These are phyloP conservation scores for Andrena trimmerana DNA, from an alignment of 2,888 invertebrate species.

Conservation along the genomic window DNA sequence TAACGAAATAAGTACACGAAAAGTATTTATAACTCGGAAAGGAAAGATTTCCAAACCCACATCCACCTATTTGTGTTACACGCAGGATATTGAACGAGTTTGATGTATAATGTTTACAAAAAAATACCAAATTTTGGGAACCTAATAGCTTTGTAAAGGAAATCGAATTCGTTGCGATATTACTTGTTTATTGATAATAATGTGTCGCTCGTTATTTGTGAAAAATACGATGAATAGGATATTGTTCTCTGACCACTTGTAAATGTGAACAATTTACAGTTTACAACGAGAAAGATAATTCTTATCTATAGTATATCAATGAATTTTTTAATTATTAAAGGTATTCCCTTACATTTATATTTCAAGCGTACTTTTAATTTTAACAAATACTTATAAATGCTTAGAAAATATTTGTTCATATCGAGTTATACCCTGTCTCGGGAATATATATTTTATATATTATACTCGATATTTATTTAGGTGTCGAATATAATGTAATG, in stretches of 20 bases:
- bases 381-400: background rate
- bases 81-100: background rate
- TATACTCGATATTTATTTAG: background rate
- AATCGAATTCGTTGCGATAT: background rate
- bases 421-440: constrained; percentile 6
- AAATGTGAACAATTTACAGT: background rate
- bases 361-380: background rate
- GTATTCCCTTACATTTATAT: background rate
- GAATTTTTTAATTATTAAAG: constrained; percentile 6
- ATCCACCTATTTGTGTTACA: no score
- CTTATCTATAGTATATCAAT: background rate
- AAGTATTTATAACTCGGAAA: no score
- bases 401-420: background rate
- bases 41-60: no score
- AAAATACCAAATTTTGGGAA: background rate
- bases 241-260: background rate
- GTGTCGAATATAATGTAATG: background rate
- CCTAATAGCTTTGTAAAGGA: background rate
- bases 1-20: no score
- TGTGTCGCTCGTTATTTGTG: background rate
- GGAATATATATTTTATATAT: constrained; percentile 21
- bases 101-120: background rate
- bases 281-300: constrained; percentile 1
- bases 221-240: background rate
- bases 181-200: background rate